phyloP scores from a whole-genome alignment of 2,888 invertebrate species.

The Zhuqinia jingwanae region DNA sequence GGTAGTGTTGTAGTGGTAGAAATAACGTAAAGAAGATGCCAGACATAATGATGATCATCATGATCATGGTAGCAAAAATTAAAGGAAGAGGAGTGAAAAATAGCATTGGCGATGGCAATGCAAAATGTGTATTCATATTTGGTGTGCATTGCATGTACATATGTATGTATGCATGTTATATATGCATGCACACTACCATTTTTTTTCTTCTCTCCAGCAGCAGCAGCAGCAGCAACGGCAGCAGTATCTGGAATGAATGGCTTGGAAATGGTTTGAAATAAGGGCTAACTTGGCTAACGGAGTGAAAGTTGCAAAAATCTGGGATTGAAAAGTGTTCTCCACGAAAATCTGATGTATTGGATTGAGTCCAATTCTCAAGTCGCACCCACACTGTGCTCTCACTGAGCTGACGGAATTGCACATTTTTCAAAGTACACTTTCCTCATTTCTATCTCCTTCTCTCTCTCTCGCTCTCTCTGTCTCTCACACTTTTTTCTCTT shows the following conservation, averaged over 20 bases:
- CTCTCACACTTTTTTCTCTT: slow-evolving; percentile 13
- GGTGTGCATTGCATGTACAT: slow-evolving; percentile 14
- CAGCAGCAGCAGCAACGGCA: too few species aligned
- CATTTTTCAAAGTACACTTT: slow-evolving; percentile 69
- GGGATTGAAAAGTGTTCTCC: slow-evolving; percentile 77
- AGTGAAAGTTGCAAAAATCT: slow-evolving; percentile 76
- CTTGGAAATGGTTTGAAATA: slow-evolving; percentile 71
- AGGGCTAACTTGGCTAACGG: slow-evolving; percentile 65
- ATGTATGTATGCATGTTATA: too few species aligned
- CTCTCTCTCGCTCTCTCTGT: neutral
- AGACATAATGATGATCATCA: slow-evolving; percentile 26
- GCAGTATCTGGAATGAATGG: slow-evolving; percentile 74
- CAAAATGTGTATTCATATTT: slow-evolving; percentile 1
- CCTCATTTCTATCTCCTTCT: slow-evolving; percentile 39
- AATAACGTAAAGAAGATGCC: slow-evolving; percentile 19
- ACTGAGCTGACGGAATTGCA: slow-evolving; percentile 76
- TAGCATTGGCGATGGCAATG: neutral
- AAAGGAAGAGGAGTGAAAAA: slow-evolving; percentile 37
- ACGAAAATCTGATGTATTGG: slow-evolving; percentile 78
- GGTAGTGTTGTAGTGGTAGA: neutral
- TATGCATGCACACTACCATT: slow-evolving; percentile 25
- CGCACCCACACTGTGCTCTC: slow-evolving; percentile 70
- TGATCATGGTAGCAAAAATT: slow-evolving; percentile 8
- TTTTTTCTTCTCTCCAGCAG: too few species aligned
- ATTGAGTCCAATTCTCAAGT: slow-evolving; percentile 78